These are phyloP conservation scores for Hoplodrina blanda DNA, from an alignment of 2,888 invertebrate species.

Conservation along the genomic window DNA sequence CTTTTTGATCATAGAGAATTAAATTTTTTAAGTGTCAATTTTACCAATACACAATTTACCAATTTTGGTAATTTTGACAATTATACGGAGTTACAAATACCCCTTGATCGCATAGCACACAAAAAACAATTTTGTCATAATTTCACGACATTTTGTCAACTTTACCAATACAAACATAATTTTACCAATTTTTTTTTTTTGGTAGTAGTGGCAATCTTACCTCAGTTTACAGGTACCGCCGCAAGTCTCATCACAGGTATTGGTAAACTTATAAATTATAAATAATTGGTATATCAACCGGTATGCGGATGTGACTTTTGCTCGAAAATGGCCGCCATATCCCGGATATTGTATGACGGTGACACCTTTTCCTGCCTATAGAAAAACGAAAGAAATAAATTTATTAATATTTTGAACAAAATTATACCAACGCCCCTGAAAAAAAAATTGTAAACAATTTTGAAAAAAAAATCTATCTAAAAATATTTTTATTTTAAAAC, in stretches of 20 bases:
- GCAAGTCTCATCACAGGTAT: constrained; percentile 45
- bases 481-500: too few species aligned
- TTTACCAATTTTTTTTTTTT: not conserved
- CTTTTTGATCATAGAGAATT: not conserved
- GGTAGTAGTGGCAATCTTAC: constrained; percentile 19
- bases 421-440: not conserved
- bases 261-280: constrained; percentile 43
- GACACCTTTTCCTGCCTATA: constrained; percentile 93
- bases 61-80: constrained; percentile 16
- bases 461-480: not conserved
- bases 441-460: constrained; percentile 14
- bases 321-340: constrained; percentile 96
- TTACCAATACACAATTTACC: constrained; percentile 20
- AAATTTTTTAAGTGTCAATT: not conserved
- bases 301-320: constrained; percentile 90
- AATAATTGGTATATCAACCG: constrained; percentile 70
- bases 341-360: constrained; percentile 94
- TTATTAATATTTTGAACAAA: not conserved
- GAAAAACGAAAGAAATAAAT: constrained; percentile 52
- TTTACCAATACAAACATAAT: too few species aligned
- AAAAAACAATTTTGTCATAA: too few species aligned
- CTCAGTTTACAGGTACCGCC: not conserved
- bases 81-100: constrained; percentile 8
- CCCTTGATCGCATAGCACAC: too few species aligned
- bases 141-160: too few species aligned